Percentiles rank a stretch among this genome's conserved stretches.
phyloP scores from a whole-genome alignment of 92 coral and sea anemone species.

The Palythoa grandiflora region DNA sequence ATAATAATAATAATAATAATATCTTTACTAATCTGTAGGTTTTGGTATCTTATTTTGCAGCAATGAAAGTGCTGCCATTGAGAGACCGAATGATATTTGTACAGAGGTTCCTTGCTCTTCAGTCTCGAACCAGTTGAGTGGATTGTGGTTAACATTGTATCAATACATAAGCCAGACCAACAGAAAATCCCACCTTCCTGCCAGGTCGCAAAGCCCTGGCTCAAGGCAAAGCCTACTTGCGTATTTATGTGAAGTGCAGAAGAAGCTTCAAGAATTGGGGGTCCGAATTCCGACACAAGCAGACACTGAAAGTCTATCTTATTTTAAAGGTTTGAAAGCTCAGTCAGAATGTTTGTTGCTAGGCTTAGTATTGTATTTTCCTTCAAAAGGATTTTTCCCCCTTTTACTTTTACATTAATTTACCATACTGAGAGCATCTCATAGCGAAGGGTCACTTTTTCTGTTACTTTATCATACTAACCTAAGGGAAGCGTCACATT shows the following conservation, averaged over 20 bases:
- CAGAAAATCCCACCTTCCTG: constrained; percentile 32
- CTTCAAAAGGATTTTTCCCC: no score
- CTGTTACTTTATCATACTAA: no score
- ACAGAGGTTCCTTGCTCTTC: constrained; percentile 43
- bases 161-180: constrained; percentile 76
- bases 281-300: constrained; percentile 69
- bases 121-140: constrained; percentile 68
- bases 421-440: no score
- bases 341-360: neutral
- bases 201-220: constrained; percentile 28
- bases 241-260: constrained; percentile 84
- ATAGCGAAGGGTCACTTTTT: no score
- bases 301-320: constrained; percentile 27
- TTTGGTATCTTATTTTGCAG: neutral
- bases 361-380: neutral
- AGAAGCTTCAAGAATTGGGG: constrained; percentile 84
- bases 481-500: no score
- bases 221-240: constrained; percentile 57
- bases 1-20: neutral
- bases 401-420: no score
- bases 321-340: constrained; percentile 8
- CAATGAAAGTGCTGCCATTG: neutral
- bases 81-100: neutral
- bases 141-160: constrained; percentile 89
- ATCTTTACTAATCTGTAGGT: no score